A percentile compares a stretch with the other conserved stretches of the same genome.
Conservation (phyloP, 2,888 invertebrate genomes). For the Itoplectis maculator region DNA sequence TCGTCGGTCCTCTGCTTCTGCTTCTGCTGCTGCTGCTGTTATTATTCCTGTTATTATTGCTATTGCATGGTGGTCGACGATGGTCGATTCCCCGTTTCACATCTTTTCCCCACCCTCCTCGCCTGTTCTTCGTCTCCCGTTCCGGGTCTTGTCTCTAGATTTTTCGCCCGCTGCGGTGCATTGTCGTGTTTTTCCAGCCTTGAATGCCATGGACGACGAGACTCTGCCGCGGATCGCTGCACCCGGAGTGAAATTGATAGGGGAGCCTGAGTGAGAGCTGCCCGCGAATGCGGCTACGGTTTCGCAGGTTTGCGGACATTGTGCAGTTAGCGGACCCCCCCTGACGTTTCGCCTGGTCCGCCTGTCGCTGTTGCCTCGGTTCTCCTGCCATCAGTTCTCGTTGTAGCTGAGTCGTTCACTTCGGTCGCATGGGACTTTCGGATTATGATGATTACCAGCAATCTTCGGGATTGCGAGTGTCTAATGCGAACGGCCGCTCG, state of each 20-base stretch:
- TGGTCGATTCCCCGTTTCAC: conserved; percentile 50
- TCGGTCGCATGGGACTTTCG: neutral
- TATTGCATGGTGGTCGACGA: conserved; percentile 49
- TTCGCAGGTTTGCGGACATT: conserved; percentile 48
- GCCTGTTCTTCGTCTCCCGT: neutral
- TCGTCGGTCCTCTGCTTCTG: conserved; percentile 56
- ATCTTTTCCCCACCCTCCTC: conserved; percentile 28
- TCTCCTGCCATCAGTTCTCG: neutral
- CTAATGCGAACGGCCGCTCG: conserved; percentile 1
- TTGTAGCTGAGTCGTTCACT: conserved; percentile 7
- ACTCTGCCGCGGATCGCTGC: conserved; percentile 25
- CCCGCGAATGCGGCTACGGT: conserved; percentile 15
- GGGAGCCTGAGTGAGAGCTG: conserved; percentile 24
- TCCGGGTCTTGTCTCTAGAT: conserved; percentile 44
- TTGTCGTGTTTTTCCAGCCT: neutral
- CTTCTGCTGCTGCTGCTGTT: conserved; percentile 38
- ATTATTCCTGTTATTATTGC: conserved; percentile 59
- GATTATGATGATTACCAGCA: conserved; percentile 41
- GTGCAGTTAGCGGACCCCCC: conserved; percentile 32
- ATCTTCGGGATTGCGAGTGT: conserved; percentile 30
- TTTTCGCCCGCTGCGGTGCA: conserved; percentile 29
- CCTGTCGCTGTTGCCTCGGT: conserved; percentile 20
- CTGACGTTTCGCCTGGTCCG: conserved; percentile 30
- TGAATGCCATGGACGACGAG: conserved; percentile 10
- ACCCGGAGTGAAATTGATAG: conserved; percentile 39